Conservation (phyloP, 2,888 invertebrate species). For the Altica lythri region DNA sequence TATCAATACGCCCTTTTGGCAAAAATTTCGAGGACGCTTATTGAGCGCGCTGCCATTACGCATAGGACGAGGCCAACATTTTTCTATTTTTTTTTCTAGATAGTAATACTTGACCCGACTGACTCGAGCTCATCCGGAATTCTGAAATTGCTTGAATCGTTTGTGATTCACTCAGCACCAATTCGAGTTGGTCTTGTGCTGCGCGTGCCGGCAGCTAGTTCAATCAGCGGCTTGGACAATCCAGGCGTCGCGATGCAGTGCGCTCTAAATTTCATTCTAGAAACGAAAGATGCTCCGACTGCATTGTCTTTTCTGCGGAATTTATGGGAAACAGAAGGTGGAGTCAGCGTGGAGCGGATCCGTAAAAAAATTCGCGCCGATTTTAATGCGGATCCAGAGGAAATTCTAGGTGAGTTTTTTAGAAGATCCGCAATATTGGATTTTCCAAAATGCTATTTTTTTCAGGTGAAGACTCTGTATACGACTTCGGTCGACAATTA, state of each 20-base stretch:
- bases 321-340: no score
- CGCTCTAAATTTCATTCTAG: conserved; percentile 88
- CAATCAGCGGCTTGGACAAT: conserved; percentile 65
- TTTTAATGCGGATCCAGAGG: conserved; percentile 64
- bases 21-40: no score
- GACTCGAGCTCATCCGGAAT: conserved; percentile 70
- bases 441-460: conserved; percentile 53
- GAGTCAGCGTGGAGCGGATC: no score
- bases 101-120: conserved; percentile 85
- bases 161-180: conserved; percentile 89
- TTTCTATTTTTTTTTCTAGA: no score
- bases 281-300: conserved; percentile 73
- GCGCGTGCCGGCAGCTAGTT: conserved; percentile 64
- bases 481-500: conserved; percentile 84
- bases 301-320: conserved; percentile 89
- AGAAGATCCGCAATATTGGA: background rate
- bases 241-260: conserved; percentile 83
- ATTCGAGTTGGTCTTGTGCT: conserved; percentile 88
- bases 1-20: no score
- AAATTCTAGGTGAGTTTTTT: conserved; percentile 40
- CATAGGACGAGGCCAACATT: no score
- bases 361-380: conserved; percentile 70
- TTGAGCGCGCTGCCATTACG: no score
- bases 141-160: conserved; percentile 86
- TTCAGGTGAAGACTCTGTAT: conserved; percentile 86